Percentiles rank a stretch among this genome's conserved stretches.
Evolutionary conservation across 2,797 vertebrate species (phyloP).

Genomic region (Scleropages formosus): DNA sequence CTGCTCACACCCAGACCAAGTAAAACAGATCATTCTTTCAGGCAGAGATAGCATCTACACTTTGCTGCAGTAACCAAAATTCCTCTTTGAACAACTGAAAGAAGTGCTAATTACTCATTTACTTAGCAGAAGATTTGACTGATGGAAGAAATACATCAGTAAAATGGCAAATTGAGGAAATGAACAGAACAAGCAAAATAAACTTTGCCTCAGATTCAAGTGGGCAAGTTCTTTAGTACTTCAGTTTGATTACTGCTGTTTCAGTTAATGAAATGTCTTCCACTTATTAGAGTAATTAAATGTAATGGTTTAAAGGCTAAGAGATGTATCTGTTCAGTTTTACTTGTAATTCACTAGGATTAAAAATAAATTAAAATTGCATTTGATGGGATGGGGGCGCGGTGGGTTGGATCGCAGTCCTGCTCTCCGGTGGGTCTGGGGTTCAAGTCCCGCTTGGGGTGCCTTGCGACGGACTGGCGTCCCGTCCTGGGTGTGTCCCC

Average conservation of each 20-base stretch:
- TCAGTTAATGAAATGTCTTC: background rate
- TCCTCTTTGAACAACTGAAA: no score
- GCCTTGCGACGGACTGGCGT: no score
- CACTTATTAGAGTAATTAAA: background rate
- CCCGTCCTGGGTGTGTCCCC: no score
- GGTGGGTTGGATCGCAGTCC: no score
- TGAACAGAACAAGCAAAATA: background rate
- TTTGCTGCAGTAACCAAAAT: no score
- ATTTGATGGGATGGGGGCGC: slow-evolving; percentile 2
- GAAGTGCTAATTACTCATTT: no score
- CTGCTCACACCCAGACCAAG: no score
- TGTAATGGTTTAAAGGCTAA: background rate
- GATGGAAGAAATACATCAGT: background rate
- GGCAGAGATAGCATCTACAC: no score
- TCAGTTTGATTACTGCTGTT: background rate
- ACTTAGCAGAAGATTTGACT: background rate
- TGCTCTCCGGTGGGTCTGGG: no score
- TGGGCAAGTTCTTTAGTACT: background rate
- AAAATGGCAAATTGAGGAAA: background rate
- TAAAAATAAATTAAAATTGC: slow-evolving; percentile 4
- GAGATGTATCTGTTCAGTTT: slow-evolving; percentile 2
- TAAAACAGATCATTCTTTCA: no score
- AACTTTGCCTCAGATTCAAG: background rate
- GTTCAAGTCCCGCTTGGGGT: no score
- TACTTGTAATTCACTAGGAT: background rate